Base-by-base conservation (phyloP, 2,888 invertebrate genomes). In the Masnerella sp. region DNA sequence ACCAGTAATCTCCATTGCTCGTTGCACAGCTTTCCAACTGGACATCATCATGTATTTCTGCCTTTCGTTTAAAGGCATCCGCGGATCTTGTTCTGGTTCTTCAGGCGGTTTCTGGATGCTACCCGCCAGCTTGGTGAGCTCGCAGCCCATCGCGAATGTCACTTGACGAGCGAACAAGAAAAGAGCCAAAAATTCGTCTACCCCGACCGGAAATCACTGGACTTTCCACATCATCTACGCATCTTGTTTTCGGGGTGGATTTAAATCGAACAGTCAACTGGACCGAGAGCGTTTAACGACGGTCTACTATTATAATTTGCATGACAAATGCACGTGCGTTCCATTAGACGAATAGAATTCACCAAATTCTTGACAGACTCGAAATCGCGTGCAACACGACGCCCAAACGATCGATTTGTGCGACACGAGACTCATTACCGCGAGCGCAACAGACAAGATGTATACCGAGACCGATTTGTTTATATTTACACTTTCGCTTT, bases 31-130 rank as follows among this genome's bases (percentile, higher is more conserved):
- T 83, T 95, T 96, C 96, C 96, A 96, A 8, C 95, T 96, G 1
- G 96, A 96, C 77, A 94, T 90, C 90, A 96, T 94, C 79, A 92
- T 93, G 88, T 95, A 96, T 88, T 94, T 95, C 89, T 96, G 96
- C 84, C 93, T 93, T 38, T 40, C 43, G 14, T 94, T 95, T 0
- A 96, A 89, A 0, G 96, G 96, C 73, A 96, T 90, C 11, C 61
- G 38, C 8, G 72, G 67, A 34, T 65, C 72, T 11, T 88, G 89
- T 5, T 65, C 65, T 5, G 43, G 1, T 32, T 58, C 15, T 36
- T 72, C 71, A 1, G 65, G 65, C 18, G 14, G 59, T 47, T 72
- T 72, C 17, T 70, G 69, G 25, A 69, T 51, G 49, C 70, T 89
- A 71, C 90, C 88, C 69, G 92, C 93, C 84, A 94, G 88, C 87